A percentile compares a stretch with the other conserved stretches of the same genome.
These are phyloP conservation scores for Platichthys flesus DNA, from an alignment of 2,113 vertebrate species.

Conservation along the genomic window DNA sequence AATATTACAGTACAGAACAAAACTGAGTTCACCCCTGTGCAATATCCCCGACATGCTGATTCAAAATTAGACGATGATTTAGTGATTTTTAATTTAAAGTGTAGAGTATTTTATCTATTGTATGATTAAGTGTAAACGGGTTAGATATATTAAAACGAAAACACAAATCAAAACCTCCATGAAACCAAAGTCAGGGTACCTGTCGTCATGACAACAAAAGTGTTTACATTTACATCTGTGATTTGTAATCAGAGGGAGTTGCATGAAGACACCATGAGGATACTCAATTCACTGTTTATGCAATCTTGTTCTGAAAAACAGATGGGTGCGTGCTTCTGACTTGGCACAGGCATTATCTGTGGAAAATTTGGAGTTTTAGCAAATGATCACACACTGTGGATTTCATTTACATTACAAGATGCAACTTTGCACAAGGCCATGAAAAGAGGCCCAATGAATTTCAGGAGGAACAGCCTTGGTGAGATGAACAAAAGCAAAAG, in stretches of 20 bases:
- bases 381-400: neutral
- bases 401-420: neutral
- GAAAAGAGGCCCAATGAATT: neutral
- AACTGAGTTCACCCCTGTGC: neutral
- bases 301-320: neutral
- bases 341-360: no score
- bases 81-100: neutral
- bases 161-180: neutral
- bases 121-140: neutral
- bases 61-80: neutral
- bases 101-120: neutral
- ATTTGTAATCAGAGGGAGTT: neutral
- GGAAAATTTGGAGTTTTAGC: no score
- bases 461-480: neutral
- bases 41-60: neutral
- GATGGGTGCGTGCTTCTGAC: neutral
- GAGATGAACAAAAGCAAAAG: neutral
- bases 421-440: neutral
- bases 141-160: neutral
- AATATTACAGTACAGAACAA: neutral
- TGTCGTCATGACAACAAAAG: neutral
- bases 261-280: neutral
- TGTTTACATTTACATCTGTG: neutral
- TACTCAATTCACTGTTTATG: neutral
- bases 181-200: neutral